Evolutionary conservation across 2,797 vertebrate genomes (phyloP).

Genomic region (Fistularia tabacaria): DNA sequence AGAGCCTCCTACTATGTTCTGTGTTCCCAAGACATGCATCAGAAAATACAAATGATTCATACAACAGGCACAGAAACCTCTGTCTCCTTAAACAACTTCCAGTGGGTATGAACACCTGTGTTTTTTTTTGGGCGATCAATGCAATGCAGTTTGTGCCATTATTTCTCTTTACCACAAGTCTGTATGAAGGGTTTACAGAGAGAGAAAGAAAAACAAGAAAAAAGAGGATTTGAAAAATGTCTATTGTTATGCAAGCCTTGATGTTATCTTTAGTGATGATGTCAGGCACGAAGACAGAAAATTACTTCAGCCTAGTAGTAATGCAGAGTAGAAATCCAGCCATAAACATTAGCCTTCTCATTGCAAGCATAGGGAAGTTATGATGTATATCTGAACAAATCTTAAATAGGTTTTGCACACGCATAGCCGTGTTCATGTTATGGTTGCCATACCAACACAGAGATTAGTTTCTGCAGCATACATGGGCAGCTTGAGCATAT

Average conservation of each 20-base stretch:
- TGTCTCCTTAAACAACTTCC: constrained; percentile 20
- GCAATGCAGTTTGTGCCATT: constrained; percentile 1
- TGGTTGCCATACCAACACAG: constrained; percentile 61
- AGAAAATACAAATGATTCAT: constrained; percentile 54
- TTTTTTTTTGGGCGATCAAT: constrained; percentile 16
- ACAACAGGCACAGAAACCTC: constrained; percentile 8
- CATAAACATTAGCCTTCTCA: constrained; percentile 7
- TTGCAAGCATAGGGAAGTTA: not conserved
- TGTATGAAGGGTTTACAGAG: constrained; percentile 2
- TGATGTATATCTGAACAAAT: constrained; percentile 10
- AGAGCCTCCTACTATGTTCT: constrained; percentile 35
- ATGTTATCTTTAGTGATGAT: constrained; percentile 9
- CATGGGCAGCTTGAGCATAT: constrained; percentile 22
- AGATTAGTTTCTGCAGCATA: constrained; percentile 32
- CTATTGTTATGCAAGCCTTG: constrained; percentile 32
- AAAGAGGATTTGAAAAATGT: constrained; percentile 17
- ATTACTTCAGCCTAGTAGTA: not conserved
- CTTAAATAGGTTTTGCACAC: constrained; percentile 6
- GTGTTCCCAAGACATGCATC: constrained; percentile 44
- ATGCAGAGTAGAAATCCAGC: not conserved
- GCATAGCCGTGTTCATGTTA: constrained; percentile 16
- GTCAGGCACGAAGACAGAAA: no score
- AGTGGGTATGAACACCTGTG: constrained; percentile 2
- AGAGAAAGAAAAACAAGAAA: not conserved
- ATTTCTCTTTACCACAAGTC: constrained; percentile 1